Evolutionary conservation across 1,140 invertebrate species (phyloP).

Genomic region (Dysdera silvatica): DNA sequence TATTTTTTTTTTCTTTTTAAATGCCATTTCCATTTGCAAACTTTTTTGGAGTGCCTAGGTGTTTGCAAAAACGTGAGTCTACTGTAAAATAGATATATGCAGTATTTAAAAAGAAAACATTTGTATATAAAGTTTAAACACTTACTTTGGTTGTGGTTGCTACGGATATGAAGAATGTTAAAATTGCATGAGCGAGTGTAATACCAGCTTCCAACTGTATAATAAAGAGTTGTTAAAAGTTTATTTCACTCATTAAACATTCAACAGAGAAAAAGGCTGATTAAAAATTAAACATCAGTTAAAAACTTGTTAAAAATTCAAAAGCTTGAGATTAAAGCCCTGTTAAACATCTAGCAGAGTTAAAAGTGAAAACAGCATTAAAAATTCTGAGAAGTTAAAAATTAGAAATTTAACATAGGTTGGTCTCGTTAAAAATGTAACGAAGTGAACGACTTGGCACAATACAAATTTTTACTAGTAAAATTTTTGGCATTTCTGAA

Average conservation of each 20-base stretch:
- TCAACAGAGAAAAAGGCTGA: not conserved
- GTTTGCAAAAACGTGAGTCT: not conserved
- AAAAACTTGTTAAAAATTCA: not conserved
- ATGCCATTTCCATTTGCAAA: too few relatives aligned
- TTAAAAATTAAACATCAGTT: not conserved
- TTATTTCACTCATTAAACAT: not conserved
- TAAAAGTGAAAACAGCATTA: too few relatives aligned
- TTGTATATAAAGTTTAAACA: not conserved
- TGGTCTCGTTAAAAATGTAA: too few relatives aligned
- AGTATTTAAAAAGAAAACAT: not conserved
- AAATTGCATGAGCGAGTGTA: conserved; percentile 18
- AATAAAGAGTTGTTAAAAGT: not conserved
- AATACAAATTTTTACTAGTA: too few relatives aligned
- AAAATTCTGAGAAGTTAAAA: too few relatives aligned
- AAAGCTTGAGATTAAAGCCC: too few relatives aligned
- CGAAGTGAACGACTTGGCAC: too few relatives aligned
- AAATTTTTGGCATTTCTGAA: too few relatives aligned
- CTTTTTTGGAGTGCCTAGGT: too few relatives aligned
- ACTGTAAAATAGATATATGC: not conserved
- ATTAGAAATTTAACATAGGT: too few relatives aligned
- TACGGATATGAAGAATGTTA: conserved; percentile 24
- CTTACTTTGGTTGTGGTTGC: conserved; percentile 22
- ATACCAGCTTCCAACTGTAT: conserved; percentile 17
- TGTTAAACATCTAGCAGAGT: too few relatives aligned
- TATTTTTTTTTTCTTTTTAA: too few relatives aligned